Evolutionary conservation across 2,888 invertebrate genomes (phyloP).

Genomic region (Hofmannophila pseudospretella): DNA sequence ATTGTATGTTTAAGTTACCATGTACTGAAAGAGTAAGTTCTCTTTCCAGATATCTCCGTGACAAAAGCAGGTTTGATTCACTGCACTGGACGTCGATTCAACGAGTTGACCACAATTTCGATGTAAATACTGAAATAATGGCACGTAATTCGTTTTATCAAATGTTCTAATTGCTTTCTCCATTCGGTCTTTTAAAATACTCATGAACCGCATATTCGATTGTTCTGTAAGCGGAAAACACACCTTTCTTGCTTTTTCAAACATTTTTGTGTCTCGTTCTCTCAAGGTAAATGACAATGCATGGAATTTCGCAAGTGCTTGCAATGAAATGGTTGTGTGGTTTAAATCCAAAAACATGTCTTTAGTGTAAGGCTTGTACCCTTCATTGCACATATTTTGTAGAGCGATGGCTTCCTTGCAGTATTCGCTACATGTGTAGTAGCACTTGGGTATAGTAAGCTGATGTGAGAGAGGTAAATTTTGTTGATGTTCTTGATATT

Average conservation of each 20-base stretch:
- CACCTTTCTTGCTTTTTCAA: constrained; percentile 30
- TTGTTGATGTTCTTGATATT: constrained; percentile 37
- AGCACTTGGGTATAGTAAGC: constrained; percentile 45
- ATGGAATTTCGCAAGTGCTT: constrained; percentile 54
- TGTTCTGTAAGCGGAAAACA: constrained; percentile 49
- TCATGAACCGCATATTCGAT: constrained; percentile 48
- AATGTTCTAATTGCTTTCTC: constrained; percentile 47
- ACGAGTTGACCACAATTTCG: constrained; percentile 36
- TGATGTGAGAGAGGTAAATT: constrained; percentile 15
- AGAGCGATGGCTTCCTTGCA: constrained; percentile 56
- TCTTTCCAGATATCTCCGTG: constrained; percentile 73
- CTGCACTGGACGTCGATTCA: constrained; percentile 29
- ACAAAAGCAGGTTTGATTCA: constrained; percentile 42
- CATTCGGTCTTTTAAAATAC: constrained; percentile 52
- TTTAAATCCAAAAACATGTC: constrained; percentile 45
- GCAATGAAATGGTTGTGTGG: constrained; percentile 44
- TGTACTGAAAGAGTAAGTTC: constrained; percentile 60
- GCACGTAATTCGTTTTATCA: constrained; percentile 34
- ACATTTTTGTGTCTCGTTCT: constrained; percentile 28
- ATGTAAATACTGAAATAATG: constrained; percentile 36
- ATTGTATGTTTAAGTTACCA: constrained; percentile 45
- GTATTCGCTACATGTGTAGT: constrained; percentile 43
- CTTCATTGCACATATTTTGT: constrained; percentile 48
- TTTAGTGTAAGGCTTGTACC: constrained; percentile 42
- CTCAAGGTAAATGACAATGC: constrained; percentile 53